Evolutionary conservation across 2,113 vertebrate species (phyloP).

Genomic region (Talpa occidentalis): DNA sequence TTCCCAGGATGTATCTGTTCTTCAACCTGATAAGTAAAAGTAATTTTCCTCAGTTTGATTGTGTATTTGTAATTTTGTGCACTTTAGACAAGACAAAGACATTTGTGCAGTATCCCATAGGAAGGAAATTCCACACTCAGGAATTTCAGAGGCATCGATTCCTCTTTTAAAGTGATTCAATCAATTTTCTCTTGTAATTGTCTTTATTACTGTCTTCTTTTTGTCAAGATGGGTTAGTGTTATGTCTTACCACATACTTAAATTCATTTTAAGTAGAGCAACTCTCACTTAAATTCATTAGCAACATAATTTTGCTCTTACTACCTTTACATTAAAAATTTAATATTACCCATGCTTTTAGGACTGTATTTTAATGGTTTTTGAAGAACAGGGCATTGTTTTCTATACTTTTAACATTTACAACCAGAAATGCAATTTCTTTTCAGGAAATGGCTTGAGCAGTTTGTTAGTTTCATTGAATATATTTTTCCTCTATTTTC

Average conservation of each 20-base stretch:
- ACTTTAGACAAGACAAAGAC: slow-evolving; percentile 60
- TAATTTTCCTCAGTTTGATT: slow-evolving; percentile 52
- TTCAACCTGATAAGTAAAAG: slow-evolving; percentile 56
- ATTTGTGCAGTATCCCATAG: not conserved
- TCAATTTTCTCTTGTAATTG: slow-evolving; percentile 55
- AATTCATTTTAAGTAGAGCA: not conserved
- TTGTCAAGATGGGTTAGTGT: slow-evolving; percentile 25
- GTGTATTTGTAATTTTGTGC: slow-evolving; percentile 63
- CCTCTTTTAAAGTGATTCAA: slow-evolving; percentile 58
- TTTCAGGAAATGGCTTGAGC: slow-evolving; percentile 55
- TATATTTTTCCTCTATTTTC: slow-evolving; percentile 52
- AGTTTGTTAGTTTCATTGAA: slow-evolving; percentile 48
- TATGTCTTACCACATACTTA: not conserved
- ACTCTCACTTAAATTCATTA: slow-evolving; percentile 56
- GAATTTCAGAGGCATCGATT: slow-evolving; percentile 47
- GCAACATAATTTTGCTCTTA: slow-evolving; percentile 52
- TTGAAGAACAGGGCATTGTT: slow-evolving; percentile 61
- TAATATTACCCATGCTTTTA: slow-evolving; percentile 19
- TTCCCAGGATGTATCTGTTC: slow-evolving; percentile 57
- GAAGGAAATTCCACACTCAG: slow-evolving; percentile 24
- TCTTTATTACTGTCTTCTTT: slow-evolving; percentile 67
- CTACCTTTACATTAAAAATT: slow-evolving; percentile 4
- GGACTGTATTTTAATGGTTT: slow-evolving; percentile 46
- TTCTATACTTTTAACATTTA: slow-evolving; percentile 71
- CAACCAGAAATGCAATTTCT: slow-evolving; percentile 60